Evolutionary conservation across 2,113 vertebrate species (phyloP), one percentile per base, ranked within the genome.

Genomic region (Colaptes auratus): DNA sequence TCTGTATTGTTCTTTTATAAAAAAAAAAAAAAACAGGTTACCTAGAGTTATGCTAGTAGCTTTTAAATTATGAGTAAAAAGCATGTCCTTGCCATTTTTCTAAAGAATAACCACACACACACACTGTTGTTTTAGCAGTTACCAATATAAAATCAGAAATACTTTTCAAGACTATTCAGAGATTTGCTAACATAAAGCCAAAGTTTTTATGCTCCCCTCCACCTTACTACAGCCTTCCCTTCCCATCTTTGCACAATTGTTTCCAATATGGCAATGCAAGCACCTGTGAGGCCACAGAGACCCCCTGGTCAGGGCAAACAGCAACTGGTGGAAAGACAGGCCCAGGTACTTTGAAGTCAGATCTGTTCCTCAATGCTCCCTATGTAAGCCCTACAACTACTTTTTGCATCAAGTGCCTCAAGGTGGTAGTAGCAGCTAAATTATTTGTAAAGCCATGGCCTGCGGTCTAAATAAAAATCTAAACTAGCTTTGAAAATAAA

Each of bases 401-500:
- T 65, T 80, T 75, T 42, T 56, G 35, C 14, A 25, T 14, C 13
- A 23, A 46, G 12, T 27, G 24, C 46, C 52, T 71, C 4, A 0
- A 18, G 27, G 18, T 17, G 3, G 21, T 17, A 59, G 58, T 10
- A 48, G 2, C 2, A 4, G 24, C 64, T 56, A 56, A 46, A 64
- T 60, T 67, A 74, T 46, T 75, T 31, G 42, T 88, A 48, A 72
- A 69, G 44, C 16, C 0, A 0, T 25, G 14, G 53, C 25, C 59
- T 46, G 27, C 12, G 42, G 35, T 17, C 36, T 27, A 60, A 88
- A 52, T 3, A 14, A 69, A 78, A 88, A 81, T 33, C 9, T 69
- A 33, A 31, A 52, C 14, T 36, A 63, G 25, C 24, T 80, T 93
- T 88, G 48, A 64, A 91, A 93, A 90, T n/a, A 50, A 59, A 27